Conservation (phyloP, 2,888 invertebrate genomes). For the Candidula unifasciata region DNA sequence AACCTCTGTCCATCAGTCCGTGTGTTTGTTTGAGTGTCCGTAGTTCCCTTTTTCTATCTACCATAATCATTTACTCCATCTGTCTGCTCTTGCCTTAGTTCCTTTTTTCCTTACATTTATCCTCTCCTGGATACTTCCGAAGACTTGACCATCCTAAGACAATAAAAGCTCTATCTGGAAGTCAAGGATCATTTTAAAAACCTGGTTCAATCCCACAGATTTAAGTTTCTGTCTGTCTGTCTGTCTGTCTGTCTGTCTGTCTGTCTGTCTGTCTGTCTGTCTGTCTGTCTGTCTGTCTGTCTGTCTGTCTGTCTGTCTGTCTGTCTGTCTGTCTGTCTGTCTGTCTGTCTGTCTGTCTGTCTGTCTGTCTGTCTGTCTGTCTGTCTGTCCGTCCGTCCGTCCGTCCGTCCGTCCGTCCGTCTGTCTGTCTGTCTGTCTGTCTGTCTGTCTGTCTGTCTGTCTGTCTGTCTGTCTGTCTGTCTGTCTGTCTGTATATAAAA, state of each 20-base stretch:
- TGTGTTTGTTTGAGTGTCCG: no score
- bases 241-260: neutral
- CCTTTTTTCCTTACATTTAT: no score
- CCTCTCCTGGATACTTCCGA: no score
- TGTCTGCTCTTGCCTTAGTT: no score
- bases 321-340: slow-evolving; percentile 21
- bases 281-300: neutral
- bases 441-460: slow-evolving; percentile 6
- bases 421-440: neutral
- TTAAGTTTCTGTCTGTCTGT: neutral
- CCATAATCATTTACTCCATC: no score
- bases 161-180: no score
- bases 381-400: neutral
- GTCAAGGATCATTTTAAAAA: no score
- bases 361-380: neutral
- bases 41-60: no score
- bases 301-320: slow-evolving; percentile 15
- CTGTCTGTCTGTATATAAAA: neutral
- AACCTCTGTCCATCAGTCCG: no score
- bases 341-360: slow-evolving; percentile 14
- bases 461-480: slow-evolving; percentile 7
- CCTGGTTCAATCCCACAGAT: no score
- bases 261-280: neutral
- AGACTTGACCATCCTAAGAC: no score
- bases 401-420: neutral